Evolutionary conservation across 2,113 vertebrate genomes (phyloP).

Genomic region (Grammatotria lemairii): DNA sequence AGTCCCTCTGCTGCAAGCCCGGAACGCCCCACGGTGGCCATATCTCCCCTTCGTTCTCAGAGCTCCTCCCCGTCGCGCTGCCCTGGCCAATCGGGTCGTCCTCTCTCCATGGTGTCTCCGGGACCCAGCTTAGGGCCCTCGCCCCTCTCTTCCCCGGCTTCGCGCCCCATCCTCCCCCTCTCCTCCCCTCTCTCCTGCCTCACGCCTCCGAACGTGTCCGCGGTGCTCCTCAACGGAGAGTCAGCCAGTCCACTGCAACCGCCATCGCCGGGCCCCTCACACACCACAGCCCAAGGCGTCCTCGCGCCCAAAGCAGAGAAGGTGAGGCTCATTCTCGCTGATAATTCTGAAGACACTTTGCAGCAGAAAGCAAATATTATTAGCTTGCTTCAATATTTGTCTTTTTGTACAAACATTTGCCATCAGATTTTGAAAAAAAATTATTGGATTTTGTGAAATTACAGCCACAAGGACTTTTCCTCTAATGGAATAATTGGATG

Average conservation of each 20-base stretch:
- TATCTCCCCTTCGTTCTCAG: conserved; percentile 83
- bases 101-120: conserved; percentile 77
- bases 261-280: conserved; percentile 62
- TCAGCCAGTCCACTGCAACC: conserved; percentile 48
- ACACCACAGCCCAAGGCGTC: conserved; percentile 25
- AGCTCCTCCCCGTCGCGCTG: conserved; percentile 86
- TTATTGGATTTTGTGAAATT: neutral
- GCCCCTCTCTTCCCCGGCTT: conserved; percentile 62
- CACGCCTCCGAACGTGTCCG: conserved; percentile 86
- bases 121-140: conserved; percentile 73
- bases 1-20: conserved; percentile 74
- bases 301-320: conserved; percentile 80
- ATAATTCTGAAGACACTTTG: neutral
- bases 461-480: neutral
- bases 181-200: conserved; percentile 81
- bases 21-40: conserved; percentile 79
- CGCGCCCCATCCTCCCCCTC: conserved; percentile 75
- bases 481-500: neutral
- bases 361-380: neutral
- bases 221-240: conserved; percentile 80
- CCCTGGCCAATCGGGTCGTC: conserved; percentile 72
- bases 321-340: conserved; percentile 61
- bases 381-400: neutral
- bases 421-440: neutral
- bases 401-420: neutral